Evolutionary conservation across 2,888 invertebrate genomes (phyloP).

Genomic region (Drosophila sordidula): DNA sequence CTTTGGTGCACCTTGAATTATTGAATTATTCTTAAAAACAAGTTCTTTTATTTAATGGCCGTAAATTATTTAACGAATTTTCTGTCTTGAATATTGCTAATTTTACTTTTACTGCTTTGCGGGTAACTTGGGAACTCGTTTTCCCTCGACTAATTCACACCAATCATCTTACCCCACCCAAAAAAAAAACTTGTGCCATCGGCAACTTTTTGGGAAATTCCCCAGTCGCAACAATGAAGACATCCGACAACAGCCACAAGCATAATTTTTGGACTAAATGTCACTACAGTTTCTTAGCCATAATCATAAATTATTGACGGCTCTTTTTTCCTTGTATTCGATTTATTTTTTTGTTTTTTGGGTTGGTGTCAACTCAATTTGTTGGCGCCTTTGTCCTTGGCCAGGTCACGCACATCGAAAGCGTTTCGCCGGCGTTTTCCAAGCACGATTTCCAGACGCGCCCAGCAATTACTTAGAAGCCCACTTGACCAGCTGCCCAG

Average conservation of each 20-base stretch:
- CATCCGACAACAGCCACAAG: conserved; percentile 22
- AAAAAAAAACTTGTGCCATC: conserved; percentile 13
- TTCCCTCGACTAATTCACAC: not conserved
- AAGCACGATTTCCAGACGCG: conserved; percentile 43
- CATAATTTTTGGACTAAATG: conserved; percentile 22
- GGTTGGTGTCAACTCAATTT: conserved; percentile 50
- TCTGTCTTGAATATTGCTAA: not conserved
- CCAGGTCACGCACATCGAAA: conserved; percentile 49
- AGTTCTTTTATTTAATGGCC: not conserved
- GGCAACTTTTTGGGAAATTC: conserved; percentile 1
- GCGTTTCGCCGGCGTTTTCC: conserved; percentile 29
- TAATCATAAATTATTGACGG: conserved; percentile 60
- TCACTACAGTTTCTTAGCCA: conserved; percentile 31
- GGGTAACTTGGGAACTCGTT: not conserved
- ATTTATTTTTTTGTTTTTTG: conserved; percentile 1
- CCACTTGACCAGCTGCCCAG: conserved; percentile 26
- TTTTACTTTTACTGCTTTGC: not conserved
- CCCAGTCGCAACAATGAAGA: conserved; percentile 23
- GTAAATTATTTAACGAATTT: not conserved
- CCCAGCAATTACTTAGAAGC: conserved; percentile 46
- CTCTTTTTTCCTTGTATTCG: conserved; percentile 4
- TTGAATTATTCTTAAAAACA: too few relatives aligned
- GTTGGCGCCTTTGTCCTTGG: conserved; percentile 39
- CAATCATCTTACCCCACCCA: not conserved
- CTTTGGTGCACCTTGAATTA: too few relatives aligned